Percentiles rank a stretch among this genome's conserved stretches.
Evolutionary conservation across 2,888 invertebrate species (phyloP).

Genomic region (Noctua fimbriata): DNA sequence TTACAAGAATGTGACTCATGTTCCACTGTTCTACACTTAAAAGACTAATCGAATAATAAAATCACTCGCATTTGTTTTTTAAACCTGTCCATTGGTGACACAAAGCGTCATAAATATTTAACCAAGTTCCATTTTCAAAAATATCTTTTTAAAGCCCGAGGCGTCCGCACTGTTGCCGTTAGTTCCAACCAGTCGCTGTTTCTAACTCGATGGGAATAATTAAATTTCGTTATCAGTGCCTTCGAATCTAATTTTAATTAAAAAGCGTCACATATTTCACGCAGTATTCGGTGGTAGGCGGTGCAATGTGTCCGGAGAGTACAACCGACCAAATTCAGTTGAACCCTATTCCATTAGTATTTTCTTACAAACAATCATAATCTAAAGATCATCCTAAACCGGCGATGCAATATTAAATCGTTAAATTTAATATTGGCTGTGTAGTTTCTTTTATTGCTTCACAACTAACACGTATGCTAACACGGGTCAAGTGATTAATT

Average conservation of each 20-base stretch:
- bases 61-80: conserved; percentile 52
- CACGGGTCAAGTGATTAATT: conserved; percentile 83
- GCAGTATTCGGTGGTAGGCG: conserved; percentile 88
- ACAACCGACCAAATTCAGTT: conserved; percentile 76
- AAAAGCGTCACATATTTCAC: conserved; percentile 90
- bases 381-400: conserved; percentile 75
- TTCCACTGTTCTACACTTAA: conserved; percentile 50
- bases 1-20: conserved; percentile 45
- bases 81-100: conserved; percentile 61
- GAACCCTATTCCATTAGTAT: conserved; percentile 74
- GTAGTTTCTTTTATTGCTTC: conserved; percentile 88
- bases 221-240: conserved; percentile 86
- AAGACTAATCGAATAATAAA: conserved; percentile 51
- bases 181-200: conserved; percentile 74
- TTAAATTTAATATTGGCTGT: conserved; percentile 89
- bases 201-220: conserved; percentile 84
- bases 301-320: conserved; percentile 79
- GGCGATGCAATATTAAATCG: conserved; percentile 88
- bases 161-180: conserved; percentile 73
- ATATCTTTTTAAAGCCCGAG: conserved; percentile 57
- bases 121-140: conserved; percentile 64
- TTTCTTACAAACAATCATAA: conserved; percentile 65
- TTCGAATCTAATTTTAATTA: conserved; percentile 89
- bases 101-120: conserved; percentile 62
- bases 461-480: conserved; percentile 86